A percentile compares a stretch with the other conserved stretches of the same genome.
Conservation (phyloP, 2,797 vertebrate species). For the Pangasius krempfi region DNA sequence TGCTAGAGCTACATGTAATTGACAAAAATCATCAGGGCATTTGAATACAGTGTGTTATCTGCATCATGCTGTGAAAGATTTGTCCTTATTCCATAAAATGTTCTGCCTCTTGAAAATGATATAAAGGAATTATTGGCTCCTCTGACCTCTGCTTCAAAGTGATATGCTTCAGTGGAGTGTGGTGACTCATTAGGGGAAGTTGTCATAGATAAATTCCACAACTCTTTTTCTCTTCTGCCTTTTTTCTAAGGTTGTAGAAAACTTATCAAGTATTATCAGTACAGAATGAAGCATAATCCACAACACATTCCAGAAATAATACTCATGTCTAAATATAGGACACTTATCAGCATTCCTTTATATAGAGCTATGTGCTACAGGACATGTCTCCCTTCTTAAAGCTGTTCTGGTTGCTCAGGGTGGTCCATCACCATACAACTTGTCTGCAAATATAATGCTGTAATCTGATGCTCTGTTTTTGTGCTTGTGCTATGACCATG, state of each 20-base stretch:
- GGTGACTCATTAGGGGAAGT: neutral
- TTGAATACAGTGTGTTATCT: neutral
- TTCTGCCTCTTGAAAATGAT: neutral
- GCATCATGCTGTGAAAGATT: neutral
- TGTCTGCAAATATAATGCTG: neutral
- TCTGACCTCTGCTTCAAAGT: neutral
- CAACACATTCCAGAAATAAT: constrained; percentile 9
- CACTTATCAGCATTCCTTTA: neutral
- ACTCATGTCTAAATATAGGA: neutral
- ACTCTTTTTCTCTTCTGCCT: neutral
- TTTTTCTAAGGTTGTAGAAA: neutral
- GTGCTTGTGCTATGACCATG: neutral
- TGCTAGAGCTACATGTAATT: neutral
- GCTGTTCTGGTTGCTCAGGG: neutral
- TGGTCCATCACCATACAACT: neutral
- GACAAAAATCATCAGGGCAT: neutral
- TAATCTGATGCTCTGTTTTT: neutral
- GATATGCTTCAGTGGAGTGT: neutral
- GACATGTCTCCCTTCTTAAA: neutral
- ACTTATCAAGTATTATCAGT: neutral
- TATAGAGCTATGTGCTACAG: constrained; percentile 13
- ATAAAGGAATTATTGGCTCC: neutral
- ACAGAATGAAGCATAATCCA: neutral
- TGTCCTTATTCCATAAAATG: neutral
- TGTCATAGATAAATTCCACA: neutral